Evolutionary conservation across 1,140 invertebrate genomes (phyloP).

Genomic region (Diachasma alloeum): DNA sequence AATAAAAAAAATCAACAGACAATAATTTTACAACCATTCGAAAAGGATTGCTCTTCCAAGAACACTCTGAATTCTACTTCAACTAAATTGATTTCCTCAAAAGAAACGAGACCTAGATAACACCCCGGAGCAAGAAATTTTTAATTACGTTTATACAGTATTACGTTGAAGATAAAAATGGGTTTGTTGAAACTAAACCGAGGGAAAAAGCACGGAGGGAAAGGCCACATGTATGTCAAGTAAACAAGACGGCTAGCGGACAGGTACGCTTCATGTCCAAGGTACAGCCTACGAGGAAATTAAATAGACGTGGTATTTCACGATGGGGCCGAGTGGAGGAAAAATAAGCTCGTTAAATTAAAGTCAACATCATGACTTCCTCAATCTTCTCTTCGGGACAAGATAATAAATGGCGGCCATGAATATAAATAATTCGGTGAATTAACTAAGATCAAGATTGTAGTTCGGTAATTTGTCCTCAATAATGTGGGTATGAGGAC

Average conservation of each 20-base stretch:
- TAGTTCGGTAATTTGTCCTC: background rate
- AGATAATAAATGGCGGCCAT: background rate
- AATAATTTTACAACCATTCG: too few relatives aligned
- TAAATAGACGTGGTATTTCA: background rate
- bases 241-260: background rate
- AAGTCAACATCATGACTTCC: background rate
- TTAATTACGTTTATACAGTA: background rate
- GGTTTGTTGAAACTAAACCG: background rate
- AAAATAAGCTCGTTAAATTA: conserved; percentile 6
- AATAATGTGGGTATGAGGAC: background rate
- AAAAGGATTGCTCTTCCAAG: too few relatives aligned
- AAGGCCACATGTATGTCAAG: background rate
- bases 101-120: too few relatives aligned
- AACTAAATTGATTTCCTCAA: too few relatives aligned
- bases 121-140: background rate
- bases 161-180: background rate
- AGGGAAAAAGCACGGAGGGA: background rate
- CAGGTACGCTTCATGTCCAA: background rate
- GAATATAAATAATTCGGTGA: background rate
- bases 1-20: too few relatives aligned
- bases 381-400: background rate
- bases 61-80: too few relatives aligned
- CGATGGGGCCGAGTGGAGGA: background rate
- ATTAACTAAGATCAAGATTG: background rate
- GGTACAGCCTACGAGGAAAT: background rate